phyloP scores from a whole-genome alignment of 2,888 invertebrate species.

The Lymantria dispar region DNA sequence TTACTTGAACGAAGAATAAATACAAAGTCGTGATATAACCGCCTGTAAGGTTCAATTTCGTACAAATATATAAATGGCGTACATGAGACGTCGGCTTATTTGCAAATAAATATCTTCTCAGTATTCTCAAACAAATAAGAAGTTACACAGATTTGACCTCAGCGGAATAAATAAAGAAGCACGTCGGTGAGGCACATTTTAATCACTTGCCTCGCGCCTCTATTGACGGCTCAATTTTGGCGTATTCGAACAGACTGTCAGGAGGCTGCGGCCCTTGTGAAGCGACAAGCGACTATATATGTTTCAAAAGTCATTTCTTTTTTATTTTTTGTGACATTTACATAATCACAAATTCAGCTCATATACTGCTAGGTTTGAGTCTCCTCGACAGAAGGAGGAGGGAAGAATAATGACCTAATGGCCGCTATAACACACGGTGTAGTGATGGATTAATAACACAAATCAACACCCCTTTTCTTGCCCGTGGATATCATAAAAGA shows the following conservation, averaged over 20 bases:
- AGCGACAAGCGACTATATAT: neutral
- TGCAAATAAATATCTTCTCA: conserved; percentile 19
- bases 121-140: conserved; percentile 19
- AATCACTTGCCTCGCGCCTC: conserved; percentile 41
- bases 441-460: no score
- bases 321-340: no score
- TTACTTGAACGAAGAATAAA: no score
- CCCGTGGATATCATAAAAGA: no score
- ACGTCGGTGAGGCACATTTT: conserved; percentile 36
- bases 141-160: conserved; percentile 29
- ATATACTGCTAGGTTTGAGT: no score
- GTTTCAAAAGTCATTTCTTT: no score
- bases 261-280: conserved; percentile 4
- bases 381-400: no score
- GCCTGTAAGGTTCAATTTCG: conserved; percentile 8
- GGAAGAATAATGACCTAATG: no score
- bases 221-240: conserved; percentile 49
- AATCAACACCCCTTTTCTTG: no score
- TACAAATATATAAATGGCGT: neutral
- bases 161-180: conserved; percentile 26
- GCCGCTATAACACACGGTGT: no score
- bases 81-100: conserved; percentile 18
- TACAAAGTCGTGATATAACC: neutral
- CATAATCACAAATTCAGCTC: no score
- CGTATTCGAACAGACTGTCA: conserved; percentile 28